These are phyloP conservation scores for Leptinotarsa texana DNA, from an alignment of 1,140 invertebrate species.

Conservation along the genomic window DNA sequence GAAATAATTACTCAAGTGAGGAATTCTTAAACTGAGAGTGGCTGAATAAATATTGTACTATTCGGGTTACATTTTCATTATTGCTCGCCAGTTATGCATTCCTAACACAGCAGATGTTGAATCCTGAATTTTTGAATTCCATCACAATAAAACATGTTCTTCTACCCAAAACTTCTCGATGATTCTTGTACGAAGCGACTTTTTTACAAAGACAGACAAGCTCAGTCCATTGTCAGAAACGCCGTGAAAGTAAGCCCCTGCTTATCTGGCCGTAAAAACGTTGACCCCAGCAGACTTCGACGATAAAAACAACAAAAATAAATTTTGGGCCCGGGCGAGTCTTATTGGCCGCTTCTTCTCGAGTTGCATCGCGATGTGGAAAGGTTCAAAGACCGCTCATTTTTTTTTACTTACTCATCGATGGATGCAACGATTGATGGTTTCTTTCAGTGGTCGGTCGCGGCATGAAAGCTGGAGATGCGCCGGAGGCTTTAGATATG, in stretches of 20 bases:
- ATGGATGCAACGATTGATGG: constrained; percentile 4
- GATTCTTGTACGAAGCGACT: too few species aligned
- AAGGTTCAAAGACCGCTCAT: constrained; percentile 5
- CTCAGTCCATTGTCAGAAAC: too few species aligned
- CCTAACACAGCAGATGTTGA: too few species aligned
- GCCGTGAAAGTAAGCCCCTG: neutral
- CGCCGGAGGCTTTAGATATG: neutral
- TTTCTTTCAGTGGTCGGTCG: constrained; percentile 1
- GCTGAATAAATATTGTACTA: too few species aligned
- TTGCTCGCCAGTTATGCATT: too few species aligned
- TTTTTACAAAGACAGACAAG: too few species aligned
- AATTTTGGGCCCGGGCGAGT: neutral
- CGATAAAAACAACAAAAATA: constrained; percentile 4
- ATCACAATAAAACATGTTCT: too few species aligned
- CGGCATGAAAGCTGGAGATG: neutral
- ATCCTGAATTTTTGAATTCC: too few species aligned
- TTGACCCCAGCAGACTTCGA: neutral
- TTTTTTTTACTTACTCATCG: neutral
- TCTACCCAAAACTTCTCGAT: too few species aligned
- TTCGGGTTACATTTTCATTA: too few species aligned
- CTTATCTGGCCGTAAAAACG: neutral
- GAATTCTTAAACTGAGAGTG: too few species aligned
- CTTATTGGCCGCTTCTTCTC: neutral
- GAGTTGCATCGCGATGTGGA: neutral
- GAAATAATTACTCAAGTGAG: too few species aligned